Base-by-base conservation (phyloP, 2,888 invertebrate species). In the Mythimna ferrago region DNA sequence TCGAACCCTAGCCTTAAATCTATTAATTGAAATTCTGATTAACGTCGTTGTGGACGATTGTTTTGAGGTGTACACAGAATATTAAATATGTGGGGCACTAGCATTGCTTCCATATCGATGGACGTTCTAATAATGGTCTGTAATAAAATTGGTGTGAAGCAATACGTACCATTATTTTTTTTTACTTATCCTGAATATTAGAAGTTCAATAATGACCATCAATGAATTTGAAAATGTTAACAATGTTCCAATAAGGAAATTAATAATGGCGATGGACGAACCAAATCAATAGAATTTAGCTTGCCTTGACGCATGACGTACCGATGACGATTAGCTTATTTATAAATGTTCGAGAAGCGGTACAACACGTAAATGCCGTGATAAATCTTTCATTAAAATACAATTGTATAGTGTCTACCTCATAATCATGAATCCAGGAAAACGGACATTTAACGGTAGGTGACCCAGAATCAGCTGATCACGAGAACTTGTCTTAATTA, bases 401-500 rank as follows among this genome's bases (percentile, higher is more conserved):
- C 58, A 71, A 81, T 71, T 21, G 5, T 56, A 54, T 32, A 51
- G 41, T 71, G 66, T 69, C 65, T 60, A 71, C 66, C 57, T 73
- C 53, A 57, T 56, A 77, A 65, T 68, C 69, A 73, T 73, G 68
- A 56, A 81, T 85, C 82, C 85, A 82, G 84, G 87, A 88, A 87
- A 87, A 86, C 76, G 67, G 76, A 68, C 71, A 73, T 64, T 81
- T 79, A 84, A 85, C 81, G 72, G 81, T 78, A 73, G 66, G 60
- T 85, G 87, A 88, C 86, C 86, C 75, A 87, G 81, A 86, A 87
- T 67, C 83, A 80, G 81, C 74, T 86, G 88, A 81, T 80, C 78
- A 70, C 82, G 58, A 85, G 84, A 85, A 85, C 85, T 84, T 66
- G 85, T 85, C 68, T 80, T 80, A 81, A 84, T 83, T 82, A 78